Evolutionary conservation across 2,113 vertebrate genomes (phyloP), one percentile per base, ranked within the genome.

Genomic region (Porphyrio hochstetteri): DNA sequence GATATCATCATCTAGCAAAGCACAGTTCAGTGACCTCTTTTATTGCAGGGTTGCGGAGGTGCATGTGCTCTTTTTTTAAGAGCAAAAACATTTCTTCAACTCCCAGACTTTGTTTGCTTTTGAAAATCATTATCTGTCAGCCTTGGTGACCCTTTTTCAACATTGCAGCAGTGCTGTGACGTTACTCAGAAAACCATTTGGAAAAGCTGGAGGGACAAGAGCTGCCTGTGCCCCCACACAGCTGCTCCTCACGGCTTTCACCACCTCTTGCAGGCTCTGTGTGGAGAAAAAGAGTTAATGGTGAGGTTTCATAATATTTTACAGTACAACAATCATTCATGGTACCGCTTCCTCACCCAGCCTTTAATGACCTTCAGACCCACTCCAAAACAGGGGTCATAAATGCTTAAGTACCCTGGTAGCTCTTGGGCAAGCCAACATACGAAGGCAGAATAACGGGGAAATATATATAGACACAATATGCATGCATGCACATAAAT

Each of bases 331-430:
- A 88, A 79, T 88, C 91, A 70, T 52, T 83, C 91, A 59, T 8
- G 28, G 61, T 38, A 84, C 44, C 1, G 5, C n/a, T 86, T 95
- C 88, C 83, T 96, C 78, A 87, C 77, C 72, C 46, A 74, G 67
- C 40, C 57, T 91, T 64, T 88, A 68, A 42, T 80, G 92, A 96
- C 88, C 95, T 96, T 97, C 96, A 96, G 91, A 92, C 83, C 77
- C 46, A 16, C 31, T 64, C 77, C 72, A 77, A 79, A 79, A 92
- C 86, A 91, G 53, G 52, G 68, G n/a, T 68, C 86, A 72, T 92
- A 95, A 92, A 96, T 65, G 88, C 57, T 95, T 14, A 48, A 76
- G 65, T 46, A 42, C 61, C 57, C 23, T 76, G 82, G 93, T 61
- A 94, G 88, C 42, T 71, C 86, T 40, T 33, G 72, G 77, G 44